Percentiles rank a stretch among this genome's conserved stretches.
Evolutionary conservation across 2,888 invertebrate species (phyloP).

Genomic region (Pyrgus malvae): DNA sequence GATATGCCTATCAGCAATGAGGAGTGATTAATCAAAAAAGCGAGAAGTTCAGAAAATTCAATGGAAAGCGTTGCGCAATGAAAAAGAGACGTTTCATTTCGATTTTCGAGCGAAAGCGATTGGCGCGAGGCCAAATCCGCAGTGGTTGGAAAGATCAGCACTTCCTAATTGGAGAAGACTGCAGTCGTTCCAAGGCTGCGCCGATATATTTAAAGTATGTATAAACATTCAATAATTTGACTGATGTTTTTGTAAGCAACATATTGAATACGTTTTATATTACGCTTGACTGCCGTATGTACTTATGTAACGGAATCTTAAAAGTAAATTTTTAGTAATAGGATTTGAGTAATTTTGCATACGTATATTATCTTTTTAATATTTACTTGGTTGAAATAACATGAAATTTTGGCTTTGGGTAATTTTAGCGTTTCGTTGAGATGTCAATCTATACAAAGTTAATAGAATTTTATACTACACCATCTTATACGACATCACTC

Average conservation of each 20-base stretch:
- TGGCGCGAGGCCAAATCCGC: slow-evolving; percentile 16
- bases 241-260: not conserved
- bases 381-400: too few species aligned
- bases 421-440: too few species aligned
- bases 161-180: slow-evolving; percentile 26
- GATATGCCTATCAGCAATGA: not conserved
- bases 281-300: too few species aligned
- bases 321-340: too few species aligned
- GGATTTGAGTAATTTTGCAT: too few species aligned
- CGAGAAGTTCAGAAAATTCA: slow-evolving; percentile 12
- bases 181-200: slow-evolving; percentile 7
- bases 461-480: too few species aligned
- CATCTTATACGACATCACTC: too few species aligned
- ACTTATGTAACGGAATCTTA: too few species aligned
- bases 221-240: not conserved
- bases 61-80: slow-evolving; percentile 16
- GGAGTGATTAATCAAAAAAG: not conserved
- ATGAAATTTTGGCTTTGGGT: too few species aligned
- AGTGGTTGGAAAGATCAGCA: not conserved
- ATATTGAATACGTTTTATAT: too few species aligned
- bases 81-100: slow-evolving; percentile 16
- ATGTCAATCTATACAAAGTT: too few species aligned
- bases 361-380: too few species aligned
- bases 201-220: not conserved
- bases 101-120: slow-evolving; percentile 25